Evolutionary conservation across 2,888 invertebrate genomes (phyloP), one percentile per base, ranked within the genome.

Genomic region (Pollenia angustigena): DNA sequence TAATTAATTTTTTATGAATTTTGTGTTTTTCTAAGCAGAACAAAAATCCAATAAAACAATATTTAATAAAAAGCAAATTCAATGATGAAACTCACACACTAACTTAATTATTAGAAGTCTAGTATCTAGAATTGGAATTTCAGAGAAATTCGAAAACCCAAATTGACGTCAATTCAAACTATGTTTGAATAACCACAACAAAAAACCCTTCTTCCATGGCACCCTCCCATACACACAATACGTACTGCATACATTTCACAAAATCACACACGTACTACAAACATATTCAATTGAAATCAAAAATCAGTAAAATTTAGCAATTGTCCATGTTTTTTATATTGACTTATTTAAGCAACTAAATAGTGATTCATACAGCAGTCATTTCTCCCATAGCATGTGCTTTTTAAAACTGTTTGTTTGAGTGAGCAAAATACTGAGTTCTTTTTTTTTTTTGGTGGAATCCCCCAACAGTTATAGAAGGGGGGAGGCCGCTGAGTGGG

Each of bases 91-190:
- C 44, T 62, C 60, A 46, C 69, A 82, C 62, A 81, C 48, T 64
- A 60, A 50, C 32, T 71, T 42, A 48, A 62, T 50, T 16, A 60
- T 50, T 14, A 11, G 54, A 14, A 68, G 60, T 78, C 81, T 74
- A 66, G 81, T 58, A 60, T 48, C 71, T 23, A 18, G 40, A 50
- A 66, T 32, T 72, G 78, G 85, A 85, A 87, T 74, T 81, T 81
- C 78, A 78, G 23, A 81, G 80, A 81, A 87, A 84, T 74, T 81
- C 66, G 72, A 60, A 72, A 81, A 81, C 72, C 18, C 52, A 71
- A 60, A 81, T 69, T 87, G 87, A 87, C 87, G 87, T 87, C 84
- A 87, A 79, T 79, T 50, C 44, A 14, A 66, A 66, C 40, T 23
- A 60, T 58, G 66, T 60, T 66, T 46, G 32, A 32, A 40, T 60